These are phyloP conservation scores for Climacteris rufus DNA, from an alignment of 2,113 vertebrate species.

Conservation along the genomic window DNA sequence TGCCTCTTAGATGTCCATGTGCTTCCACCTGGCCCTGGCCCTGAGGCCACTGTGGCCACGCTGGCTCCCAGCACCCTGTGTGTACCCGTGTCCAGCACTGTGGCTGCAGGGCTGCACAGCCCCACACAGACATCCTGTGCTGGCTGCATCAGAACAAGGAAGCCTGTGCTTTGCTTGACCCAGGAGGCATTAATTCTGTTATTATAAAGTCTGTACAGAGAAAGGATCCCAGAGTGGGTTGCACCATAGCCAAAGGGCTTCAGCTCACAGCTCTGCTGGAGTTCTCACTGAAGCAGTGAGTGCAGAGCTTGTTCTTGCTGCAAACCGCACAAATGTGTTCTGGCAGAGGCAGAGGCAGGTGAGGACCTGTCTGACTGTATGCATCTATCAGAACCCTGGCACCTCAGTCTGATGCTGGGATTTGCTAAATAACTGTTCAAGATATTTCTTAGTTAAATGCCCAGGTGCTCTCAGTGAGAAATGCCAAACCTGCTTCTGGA, in stretches of 20 bases:
- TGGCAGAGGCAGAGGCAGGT: background rate
- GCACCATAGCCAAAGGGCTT: background rate
- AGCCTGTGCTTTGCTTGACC: background rate
- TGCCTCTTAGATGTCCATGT: background rate
- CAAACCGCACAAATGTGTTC: background rate
- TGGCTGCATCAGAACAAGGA: background rate
- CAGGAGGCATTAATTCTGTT: background rate
- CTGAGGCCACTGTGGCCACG: background rate
- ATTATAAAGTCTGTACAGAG: background rate
- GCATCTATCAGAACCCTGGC: background rate
- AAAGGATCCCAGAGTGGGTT: background rate
- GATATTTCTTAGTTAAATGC: background rate
- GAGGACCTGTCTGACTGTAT: background rate
- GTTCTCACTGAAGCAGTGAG: background rate
- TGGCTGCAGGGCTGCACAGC: background rate
- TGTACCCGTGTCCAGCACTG: background rate
- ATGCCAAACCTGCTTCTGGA: background rate
- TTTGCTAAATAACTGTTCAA: background rate
- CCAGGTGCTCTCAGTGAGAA: background rate
- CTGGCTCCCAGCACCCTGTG: background rate
- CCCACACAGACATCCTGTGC: background rate
- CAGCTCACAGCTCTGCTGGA: background rate
- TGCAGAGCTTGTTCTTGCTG: background rate
- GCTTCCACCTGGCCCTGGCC: background rate
- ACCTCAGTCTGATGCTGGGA: background rate